Evolutionary conservation across 2,797 vertebrate species (phyloP), one percentile per base, ranked within the genome.

Genomic region (Arremon aurantiirostris): DNA sequence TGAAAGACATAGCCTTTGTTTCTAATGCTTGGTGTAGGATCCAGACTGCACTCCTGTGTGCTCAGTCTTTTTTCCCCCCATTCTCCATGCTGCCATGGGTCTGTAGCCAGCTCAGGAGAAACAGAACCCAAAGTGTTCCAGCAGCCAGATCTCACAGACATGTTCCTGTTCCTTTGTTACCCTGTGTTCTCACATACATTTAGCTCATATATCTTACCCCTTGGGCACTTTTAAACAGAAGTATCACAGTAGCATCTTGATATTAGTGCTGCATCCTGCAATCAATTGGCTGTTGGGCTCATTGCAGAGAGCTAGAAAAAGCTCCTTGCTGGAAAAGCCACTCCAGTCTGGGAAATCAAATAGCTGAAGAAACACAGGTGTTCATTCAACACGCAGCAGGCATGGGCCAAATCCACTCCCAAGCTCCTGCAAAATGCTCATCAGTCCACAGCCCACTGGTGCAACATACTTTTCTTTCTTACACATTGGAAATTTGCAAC

Each of bases 121-220:
- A 28, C 71, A 56, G 0, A 85, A 71, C 66, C 11, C 57, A 44
- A 2, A 2, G 11, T 17, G 27, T 77, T 70, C 56, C 39, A 77
- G 64, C 42, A 82, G 46, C 30, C 2, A 56, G 41, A 39, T 60
- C 46, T 77, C 2, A 3, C 41, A 37, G 56, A 57, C 15, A 3
- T 1, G 13, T 52, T 79, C 63, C 61, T 64, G 8, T 26, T 78
- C 56, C 63, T 81, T 61, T 61, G 47, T 56, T 32, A 65, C 28
- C 7, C 15, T 0, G 2, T 2, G 12, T 37, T 72, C 50, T 77
- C 60, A 5, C 0, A 2, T 44, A 71, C 26, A 3, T 42, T 78
- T 65, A 76, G 18, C 24, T 88, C 1, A 0, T 9, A 8, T 3
- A 15, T 61, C 28, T 72, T 60, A 49, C 56, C 18, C 56, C 18